Base-by-base conservation (phyloP, 2,888 invertebrate species). In the Pollenia angustigena region DNA sequence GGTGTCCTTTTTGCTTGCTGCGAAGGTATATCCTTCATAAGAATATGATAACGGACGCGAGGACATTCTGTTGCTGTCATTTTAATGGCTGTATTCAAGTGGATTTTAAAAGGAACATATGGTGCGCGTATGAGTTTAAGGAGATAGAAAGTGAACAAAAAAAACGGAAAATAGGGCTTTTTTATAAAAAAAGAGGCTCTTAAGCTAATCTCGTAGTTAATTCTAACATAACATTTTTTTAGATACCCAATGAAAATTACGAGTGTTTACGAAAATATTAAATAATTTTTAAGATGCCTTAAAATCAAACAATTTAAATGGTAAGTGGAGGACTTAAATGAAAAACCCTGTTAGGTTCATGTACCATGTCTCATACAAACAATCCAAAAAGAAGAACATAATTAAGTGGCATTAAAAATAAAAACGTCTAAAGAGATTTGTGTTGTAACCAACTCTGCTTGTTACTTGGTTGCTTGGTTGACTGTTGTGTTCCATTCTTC, bases 341-440 rank as follows among this genome's bases (percentile, higher is more conserved):
- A 32, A 6, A 32, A 6, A 32, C 32, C 32, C 32, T 32, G 32
- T 32, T 6, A 32, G 32, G 32, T 58, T 2, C 4, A 0, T 74
- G 40, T 42, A 75, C 50, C 14, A 4, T 3, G 16, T 18, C 23
- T 54, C 12, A 54, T 52, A 18, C n/a, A 58, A 78, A 78, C 23
- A 56, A 40, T 23, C 16, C 8, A 69, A 16, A 58, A 64, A 81
- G 18, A 76, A 83, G 76, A 78, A 84, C 83, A 81, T 87, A 87
- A 87, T 87, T 84, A 87, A 87, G 83, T 87, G 86, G 83, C 80
- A 86, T 86, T 86, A 78, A 87, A 86, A 83, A 87, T 83, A 83
- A 87, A 86, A 87, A 68, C 69, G 81, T 83, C 83, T 76, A 78
- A 81, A 83, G 80, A 87, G 83, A 87, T 83, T 87, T 87, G 72